A percentile compares a stretch with the other conserved stretches of the same genome.
Evolutionary conservation across 2,113 vertebrate species (phyloP).

Genomic region (Leptobrachium ailaonicum): DNA sequence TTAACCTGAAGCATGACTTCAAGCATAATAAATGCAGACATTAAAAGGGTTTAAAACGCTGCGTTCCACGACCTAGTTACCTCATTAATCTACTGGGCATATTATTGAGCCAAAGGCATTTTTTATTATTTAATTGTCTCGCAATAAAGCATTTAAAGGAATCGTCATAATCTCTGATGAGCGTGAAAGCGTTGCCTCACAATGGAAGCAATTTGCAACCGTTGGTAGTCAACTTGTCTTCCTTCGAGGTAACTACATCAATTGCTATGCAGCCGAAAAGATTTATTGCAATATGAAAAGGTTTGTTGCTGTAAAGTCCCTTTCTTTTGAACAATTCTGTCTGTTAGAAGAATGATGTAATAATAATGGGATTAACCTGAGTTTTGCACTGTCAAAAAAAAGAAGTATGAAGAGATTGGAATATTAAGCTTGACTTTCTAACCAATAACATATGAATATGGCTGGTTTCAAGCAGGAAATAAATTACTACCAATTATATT

Average conservation of each 20-base stretch:
- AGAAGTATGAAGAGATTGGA: constrained; percentile 1
- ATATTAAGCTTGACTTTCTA: neutral
- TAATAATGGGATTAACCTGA: constrained; percentile 2
- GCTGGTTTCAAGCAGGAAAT: neutral
- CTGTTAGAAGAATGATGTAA: constrained; percentile 13
- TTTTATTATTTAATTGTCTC: constrained; percentile 38
- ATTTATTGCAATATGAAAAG: neutral
- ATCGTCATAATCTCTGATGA: constrained; percentile 22
- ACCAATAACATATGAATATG: neutral
- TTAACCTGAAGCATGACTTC: constrained; percentile 17
- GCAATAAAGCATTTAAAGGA: constrained; percentile 37
- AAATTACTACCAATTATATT: neutral
- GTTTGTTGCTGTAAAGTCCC: constrained; percentile 6
- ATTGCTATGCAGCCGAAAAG: constrained; percentile 2
- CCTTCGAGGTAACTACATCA: neutral
- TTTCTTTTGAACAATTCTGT: neutral
- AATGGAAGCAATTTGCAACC: neutral
- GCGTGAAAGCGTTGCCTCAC: neutral
- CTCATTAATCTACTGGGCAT: constrained; percentile 17
- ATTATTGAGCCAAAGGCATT: constrained; percentile 16
- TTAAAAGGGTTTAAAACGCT: constrained; percentile 16
- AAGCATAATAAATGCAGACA: constrained; percentile 38
- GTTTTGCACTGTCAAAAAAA: constrained; percentile 23
- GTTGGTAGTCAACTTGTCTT: neutral
- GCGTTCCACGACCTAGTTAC: constrained; percentile 17